Base-by-base conservation (phyloP, 2,888 invertebrate genomes). In the Acheta domesticus region DNA sequence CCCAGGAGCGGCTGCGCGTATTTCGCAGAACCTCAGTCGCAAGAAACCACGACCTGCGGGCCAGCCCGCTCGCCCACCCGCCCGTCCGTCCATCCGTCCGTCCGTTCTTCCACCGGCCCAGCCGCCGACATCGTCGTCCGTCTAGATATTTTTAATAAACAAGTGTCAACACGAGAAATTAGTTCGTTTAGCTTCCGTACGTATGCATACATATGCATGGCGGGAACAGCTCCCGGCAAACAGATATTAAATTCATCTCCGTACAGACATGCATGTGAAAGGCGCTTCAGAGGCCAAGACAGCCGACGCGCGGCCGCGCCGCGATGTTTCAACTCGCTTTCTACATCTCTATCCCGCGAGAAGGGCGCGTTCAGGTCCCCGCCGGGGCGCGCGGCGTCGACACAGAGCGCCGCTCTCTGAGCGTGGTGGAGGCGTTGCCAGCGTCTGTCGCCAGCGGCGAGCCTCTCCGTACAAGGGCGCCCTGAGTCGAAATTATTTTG, bases 121-220 rank as follows among this genome's bases (percentile, higher is more conserved):
- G 4, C 62, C 62, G n/a, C 62, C 62, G 62, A 12, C 62, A n/a
- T 36, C 36, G 8, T 36, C 36, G 36, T 36, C 36, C 36, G 36
- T 36, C 36, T 19, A 12, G 14, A 62, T 62, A 62, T 62, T 62
- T 62, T 62, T 62, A 62, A 62, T 62, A 62, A 62, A 62, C 62
- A 62, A 62, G 62, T 62, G 62, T 62, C 62, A 62, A 62, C 62
- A 62, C 62, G 62, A 62, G 62, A 62, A 62, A 62, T 62, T 62
- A 62, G 62, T 62, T 62, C 62, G 62, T 62, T n/a, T 14, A n/a
- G 62, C 62, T 62, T 62, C 62, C 62, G 62, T 62, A n/a, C 62
- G 62, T 62, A 62, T n/a, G n/a, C 62, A 62, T 62, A 14, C 62
- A 62, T 62, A 62, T 62, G 62, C 62, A 62, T 62, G 62, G 16